phyloP scores from a whole-genome alignment of 2,113 vertebrate species.

The Shinisaurus crocodilurus region DNA sequence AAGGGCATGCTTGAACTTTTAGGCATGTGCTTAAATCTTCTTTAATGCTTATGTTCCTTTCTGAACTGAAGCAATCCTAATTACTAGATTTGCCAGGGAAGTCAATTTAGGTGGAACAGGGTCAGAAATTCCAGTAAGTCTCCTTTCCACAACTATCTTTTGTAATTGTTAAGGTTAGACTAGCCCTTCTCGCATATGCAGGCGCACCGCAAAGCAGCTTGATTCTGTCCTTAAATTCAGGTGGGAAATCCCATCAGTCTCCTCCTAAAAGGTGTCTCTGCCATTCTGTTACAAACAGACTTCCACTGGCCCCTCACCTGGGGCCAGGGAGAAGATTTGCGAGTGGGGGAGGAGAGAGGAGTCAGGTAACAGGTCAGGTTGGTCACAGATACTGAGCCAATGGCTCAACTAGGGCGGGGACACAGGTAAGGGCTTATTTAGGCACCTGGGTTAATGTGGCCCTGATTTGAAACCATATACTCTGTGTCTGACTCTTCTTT shows the following conservation, averaged over 20 bases:
- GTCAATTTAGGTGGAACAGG: neutral
- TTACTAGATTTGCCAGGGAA: neutral
- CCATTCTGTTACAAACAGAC: too few relatives aligned
- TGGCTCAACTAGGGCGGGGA: too few relatives aligned
- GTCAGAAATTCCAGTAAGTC: neutral
- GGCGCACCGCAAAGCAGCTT: neutral
- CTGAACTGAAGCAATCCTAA: conserved; percentile 14
- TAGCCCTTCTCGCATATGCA: neutral
- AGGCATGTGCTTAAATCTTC: conserved; percentile 20
- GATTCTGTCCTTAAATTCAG: neutral
- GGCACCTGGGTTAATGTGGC: too few relatives aligned
- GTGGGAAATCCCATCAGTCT: neutral
- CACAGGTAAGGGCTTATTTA: too few relatives aligned
- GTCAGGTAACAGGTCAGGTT: too few relatives aligned
- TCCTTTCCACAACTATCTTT: neutral
- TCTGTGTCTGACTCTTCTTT: too few relatives aligned
- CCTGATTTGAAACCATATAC: too few relatives aligned
- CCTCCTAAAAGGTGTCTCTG: neutral
- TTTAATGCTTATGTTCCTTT: neutral
- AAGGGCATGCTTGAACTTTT: conserved; percentile 15
- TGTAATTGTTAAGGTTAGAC: neutral
- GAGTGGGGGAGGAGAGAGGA: too few relatives aligned
- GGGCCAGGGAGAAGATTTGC: too few relatives aligned
- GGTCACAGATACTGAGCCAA: too few relatives aligned
- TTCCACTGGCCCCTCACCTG: too few relatives aligned